A percentile compares a stretch with the other conserved stretches of the same genome.
Evolutionary conservation across 2,888 invertebrate genomes (phyloP).

Genomic region (Spatulosminthurus flaviceps): DNA sequence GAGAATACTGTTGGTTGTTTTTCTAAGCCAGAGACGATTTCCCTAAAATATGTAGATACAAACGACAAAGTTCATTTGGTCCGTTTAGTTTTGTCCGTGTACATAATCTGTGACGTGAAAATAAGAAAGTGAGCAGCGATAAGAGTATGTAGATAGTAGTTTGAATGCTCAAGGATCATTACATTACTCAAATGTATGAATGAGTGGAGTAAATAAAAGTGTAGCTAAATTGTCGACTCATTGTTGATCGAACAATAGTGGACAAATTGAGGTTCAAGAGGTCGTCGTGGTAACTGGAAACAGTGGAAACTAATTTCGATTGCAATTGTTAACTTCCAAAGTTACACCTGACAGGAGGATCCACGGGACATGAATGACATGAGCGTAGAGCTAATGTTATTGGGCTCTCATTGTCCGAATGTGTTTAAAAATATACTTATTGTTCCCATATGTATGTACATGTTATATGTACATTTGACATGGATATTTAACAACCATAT

Average conservation of each 20-base stretch:
- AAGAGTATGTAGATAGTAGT: no score
- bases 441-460: constrained; percentile 1
- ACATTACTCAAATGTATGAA: not conserved
- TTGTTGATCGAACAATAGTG: constrained; percentile 59
- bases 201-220: constrained; percentile 25
- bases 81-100: no score
- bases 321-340: constrained; percentile 39
- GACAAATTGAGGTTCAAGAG: constrained; percentile 64
- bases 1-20: no score
- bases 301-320: constrained; percentile 28
- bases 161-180: no score
- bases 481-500: constrained; percentile 13
- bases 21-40: no score
- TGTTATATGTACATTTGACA: not conserved
- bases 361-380: constrained; percentile 41
- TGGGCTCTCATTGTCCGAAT: constrained; percentile 29
- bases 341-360: constrained; percentile 28
- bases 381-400: not conserved
- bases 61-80: no score
- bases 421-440: not conserved
- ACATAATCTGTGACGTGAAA: no score
- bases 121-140: no score
- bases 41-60: no score
- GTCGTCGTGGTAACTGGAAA: constrained; percentile 49
- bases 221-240: constrained; percentile 37